Evolutionary conservation across 2,888 invertebrate genomes (phyloP), one percentile per base, ranked within the genome.

Genomic region (Tenodera sinensis): DNA sequence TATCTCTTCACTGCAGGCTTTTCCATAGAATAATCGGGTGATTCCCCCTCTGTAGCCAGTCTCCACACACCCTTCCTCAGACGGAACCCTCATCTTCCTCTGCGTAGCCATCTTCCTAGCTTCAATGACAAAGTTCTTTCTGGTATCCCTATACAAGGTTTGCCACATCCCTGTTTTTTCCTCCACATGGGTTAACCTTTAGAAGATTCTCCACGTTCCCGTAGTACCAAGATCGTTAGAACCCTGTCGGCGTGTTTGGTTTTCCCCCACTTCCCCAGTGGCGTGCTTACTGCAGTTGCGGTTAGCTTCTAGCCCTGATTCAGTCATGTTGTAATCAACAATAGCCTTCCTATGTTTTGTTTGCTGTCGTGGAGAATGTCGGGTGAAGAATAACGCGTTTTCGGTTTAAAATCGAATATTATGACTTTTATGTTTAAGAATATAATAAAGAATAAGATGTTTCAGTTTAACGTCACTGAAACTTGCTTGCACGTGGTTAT

Each of bases 1-100:
- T 81, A 86, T 87, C 85, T 89, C 83, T 28, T 42, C 28, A 54
- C 86, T 87, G 71, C 89, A 88, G 89, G 84, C 88, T 85, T 83
- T 86, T 85, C 88, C 88, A 84, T 42, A 82, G 88, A 88, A 88
- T 89, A 89, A 89, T 88, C 89, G 89, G 81, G 89, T 28, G 86
- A 28, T 86, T 86, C 54, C 86, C 47, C 84, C 71, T 81, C 27
- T 27, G 54, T 30, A 28, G 28, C 28, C 30, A 71, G 25, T 28
- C 28, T 28, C 28, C 85, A 3, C 47, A 28, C 42, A 34, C 25
- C 34, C 84, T 84, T 42, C 84, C 30, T 34, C 25, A 71, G 54
- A 20, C 25, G 20, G 20, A 20, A 20, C 25, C 20, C 85, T 82
- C 42, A 3, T 81, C 42, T 27, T 20, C 84, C 83, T 28, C 30